These are phyloP conservation scores for Tetragonula clypearis DNA, from an alignment of 1,140 invertebrate species.

Conservation along the genomic window DNA sequence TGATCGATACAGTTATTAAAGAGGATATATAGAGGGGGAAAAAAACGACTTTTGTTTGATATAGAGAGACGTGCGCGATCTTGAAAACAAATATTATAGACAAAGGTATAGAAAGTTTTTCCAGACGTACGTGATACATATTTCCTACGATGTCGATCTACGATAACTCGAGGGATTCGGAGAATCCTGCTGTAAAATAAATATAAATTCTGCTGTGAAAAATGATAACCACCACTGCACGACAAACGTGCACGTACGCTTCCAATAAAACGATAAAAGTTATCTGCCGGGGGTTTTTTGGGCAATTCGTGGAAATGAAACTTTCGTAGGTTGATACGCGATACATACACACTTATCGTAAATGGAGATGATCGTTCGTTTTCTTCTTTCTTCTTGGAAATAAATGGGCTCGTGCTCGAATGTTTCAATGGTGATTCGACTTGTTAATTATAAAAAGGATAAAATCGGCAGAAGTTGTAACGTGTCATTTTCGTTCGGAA, in stretches of 20 bases:
- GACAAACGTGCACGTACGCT: background rate
- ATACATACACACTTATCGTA: background rate
- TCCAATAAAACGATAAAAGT: background rate
- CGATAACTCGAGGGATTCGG: background rate
- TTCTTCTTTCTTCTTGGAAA: background rate
- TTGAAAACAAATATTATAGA: no score
- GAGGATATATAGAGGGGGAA: no score
- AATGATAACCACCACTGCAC: background rate
- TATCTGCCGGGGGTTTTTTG: background rate
- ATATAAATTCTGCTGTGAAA: background rate
- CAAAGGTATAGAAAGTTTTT: no score
- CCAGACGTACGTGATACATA: no score
- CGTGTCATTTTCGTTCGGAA: background rate
- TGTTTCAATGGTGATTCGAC: background rate
- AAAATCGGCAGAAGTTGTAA: constrained; percentile 4
- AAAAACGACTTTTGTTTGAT: no score
- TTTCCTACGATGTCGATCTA: background rate
- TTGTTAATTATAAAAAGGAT: background rate
- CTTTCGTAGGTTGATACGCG: background rate
- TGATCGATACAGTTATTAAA: no score
- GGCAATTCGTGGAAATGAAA: background rate
- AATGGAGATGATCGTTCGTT: background rate
- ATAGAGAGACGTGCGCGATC: no score
- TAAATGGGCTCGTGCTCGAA: background rate
- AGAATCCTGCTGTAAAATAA: background rate